Evolutionary conservation across 1,140 invertebrate species (phyloP).

Genomic region (Stegodyphus mimosarum): DNA sequence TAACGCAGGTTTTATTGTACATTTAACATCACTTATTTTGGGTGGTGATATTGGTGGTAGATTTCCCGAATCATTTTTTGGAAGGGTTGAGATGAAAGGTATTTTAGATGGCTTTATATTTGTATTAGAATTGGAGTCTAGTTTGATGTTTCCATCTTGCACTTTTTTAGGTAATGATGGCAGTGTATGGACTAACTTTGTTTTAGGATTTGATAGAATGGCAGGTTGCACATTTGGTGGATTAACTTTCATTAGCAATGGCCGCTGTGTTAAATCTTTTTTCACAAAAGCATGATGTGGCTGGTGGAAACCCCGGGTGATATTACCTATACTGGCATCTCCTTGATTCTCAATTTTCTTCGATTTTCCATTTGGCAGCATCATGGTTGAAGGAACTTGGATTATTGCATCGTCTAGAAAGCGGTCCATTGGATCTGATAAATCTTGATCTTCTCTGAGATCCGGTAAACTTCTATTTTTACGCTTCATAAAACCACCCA

Average conservation of each 20-base stretch:
- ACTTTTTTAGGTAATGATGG: constrained; percentile 31
- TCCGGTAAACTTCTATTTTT: constrained; percentile 94
- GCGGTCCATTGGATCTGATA: constrained; percentile 19
- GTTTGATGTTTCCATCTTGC: constrained; percentile 17
- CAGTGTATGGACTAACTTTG: constrained; percentile 41
- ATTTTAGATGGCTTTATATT: constrained; percentile 52
- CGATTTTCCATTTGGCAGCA: constrained; percentile 37
- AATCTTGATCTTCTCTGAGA: constrained; percentile 78
- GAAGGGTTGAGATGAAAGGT: constrained; percentile 39
- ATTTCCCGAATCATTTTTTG: constrained; percentile 35
- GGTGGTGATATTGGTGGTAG: constrained; percentile 37
- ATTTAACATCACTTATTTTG: constrained; percentile 15
- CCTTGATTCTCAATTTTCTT: constrained; percentile 2
- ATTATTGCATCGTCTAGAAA: constrained; percentile 61
- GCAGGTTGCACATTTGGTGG: constrained; percentile 45
- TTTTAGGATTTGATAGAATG: constrained; percentile 2
- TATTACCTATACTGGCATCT: neutral
- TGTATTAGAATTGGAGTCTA: constrained; percentile 15
- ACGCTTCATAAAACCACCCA: constrained; percentile 87
- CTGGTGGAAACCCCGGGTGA: constrained; percentile 49
- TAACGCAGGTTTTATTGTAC: neutral
- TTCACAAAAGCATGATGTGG: constrained; percentile 58
- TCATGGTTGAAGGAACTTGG: constrained; percentile 34
- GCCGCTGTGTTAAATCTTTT: constrained; percentile 52
- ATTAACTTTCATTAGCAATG: constrained; percentile 51